A percentile compares a stretch with the other conserved stretches of the same genome.
Conservation (phyloP, 2,797 vertebrate species). For the Rhadinocentrus ornatus region DNA sequence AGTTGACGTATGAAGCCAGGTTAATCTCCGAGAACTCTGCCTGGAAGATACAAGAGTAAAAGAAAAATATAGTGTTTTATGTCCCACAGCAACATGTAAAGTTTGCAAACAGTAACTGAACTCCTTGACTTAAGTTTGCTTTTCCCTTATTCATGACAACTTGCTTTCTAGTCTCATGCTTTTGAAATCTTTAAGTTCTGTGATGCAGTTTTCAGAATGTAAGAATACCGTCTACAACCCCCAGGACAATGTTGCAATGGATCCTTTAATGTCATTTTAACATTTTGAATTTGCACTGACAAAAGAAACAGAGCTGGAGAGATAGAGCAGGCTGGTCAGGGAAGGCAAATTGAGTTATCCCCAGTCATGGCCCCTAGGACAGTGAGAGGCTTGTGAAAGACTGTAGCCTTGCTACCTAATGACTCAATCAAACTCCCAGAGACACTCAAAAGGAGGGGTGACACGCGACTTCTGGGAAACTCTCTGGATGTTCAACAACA, state of each 20-base stretch:
- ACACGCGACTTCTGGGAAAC: slow-evolving; percentile 53
- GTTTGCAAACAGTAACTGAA: not conserved
- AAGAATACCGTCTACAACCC: not conserved
- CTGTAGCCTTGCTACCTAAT: slow-evolving; percentile 69
- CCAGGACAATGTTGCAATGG: not conserved
- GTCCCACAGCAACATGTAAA: not conserved
- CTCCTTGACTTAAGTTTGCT: not conserved
- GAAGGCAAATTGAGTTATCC: slow-evolving; percentile 71
- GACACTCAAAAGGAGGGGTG: slow-evolving; percentile 40
- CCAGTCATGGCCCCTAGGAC: slow-evolving; percentile 60
- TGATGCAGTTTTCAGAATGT: not conserved
- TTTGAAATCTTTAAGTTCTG: not conserved
- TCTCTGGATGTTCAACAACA: slow-evolving; percentile 25
- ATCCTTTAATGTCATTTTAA: slow-evolving; percentile 22
- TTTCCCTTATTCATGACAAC: not conserved
- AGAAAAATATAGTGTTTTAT: not conserved
- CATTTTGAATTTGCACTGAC: slow-evolving; percentile 21
- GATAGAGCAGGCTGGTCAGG: slow-evolving; percentile 37
- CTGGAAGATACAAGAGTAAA: slow-evolving; percentile 72
- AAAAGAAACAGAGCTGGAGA: slow-evolving; percentile 11
- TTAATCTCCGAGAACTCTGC: slow-evolving; percentile 97
- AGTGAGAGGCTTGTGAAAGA: slow-evolving; percentile 72
- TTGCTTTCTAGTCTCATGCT: not conserved
- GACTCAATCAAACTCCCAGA: slow-evolving; percentile 71
- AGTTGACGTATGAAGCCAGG: slow-evolving; percentile 90